Conservation (phyloP, 2,888 invertebrate genomes). For the Smittia aterrima region DNA sequence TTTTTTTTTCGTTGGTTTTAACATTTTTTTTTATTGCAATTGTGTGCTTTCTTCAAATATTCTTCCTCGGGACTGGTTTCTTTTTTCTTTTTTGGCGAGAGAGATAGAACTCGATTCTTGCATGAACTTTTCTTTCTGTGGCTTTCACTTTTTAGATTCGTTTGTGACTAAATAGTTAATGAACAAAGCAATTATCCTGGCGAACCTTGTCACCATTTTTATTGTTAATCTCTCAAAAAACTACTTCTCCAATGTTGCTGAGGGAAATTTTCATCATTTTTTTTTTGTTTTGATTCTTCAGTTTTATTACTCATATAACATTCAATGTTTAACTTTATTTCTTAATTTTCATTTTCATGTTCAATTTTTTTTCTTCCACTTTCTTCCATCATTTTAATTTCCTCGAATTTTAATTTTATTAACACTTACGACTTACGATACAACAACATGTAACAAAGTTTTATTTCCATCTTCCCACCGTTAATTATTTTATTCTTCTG, state of each 20-base stretch:
- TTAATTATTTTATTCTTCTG: constrained; percentile 9
- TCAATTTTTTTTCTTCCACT: background rate
- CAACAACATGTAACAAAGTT: constrained; percentile 40
- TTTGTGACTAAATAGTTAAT: background rate
- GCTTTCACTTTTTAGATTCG: background rate
- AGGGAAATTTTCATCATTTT: background rate
- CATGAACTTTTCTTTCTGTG: background rate
- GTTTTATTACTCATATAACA: constrained; percentile 7
- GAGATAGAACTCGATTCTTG: too few relatives aligned
- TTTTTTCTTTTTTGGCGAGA: too few relatives aligned
- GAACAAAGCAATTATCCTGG: background rate
- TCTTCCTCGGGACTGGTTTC: too few relatives aligned
- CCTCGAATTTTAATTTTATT: constrained; percentile 20
- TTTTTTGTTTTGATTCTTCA: background rate
- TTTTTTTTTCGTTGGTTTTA: background rate
- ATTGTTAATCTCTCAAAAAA: background rate
- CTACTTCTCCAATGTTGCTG: background rate
- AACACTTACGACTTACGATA: constrained; percentile 38
- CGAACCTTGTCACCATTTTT: background rate
- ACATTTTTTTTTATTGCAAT: background rate
- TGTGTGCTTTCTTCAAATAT: too few relatives aligned
- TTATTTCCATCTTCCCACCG: constrained; percentile 6
- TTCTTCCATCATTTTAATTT: background rate
- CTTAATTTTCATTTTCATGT: too few relatives aligned
- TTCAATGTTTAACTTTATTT: constrained; percentile 34